These are phyloP conservation scores for Gasterosteus aculeatus DNA, from an alignment of 2,113 vertebrate species.

Conservation along the genomic window DNA sequence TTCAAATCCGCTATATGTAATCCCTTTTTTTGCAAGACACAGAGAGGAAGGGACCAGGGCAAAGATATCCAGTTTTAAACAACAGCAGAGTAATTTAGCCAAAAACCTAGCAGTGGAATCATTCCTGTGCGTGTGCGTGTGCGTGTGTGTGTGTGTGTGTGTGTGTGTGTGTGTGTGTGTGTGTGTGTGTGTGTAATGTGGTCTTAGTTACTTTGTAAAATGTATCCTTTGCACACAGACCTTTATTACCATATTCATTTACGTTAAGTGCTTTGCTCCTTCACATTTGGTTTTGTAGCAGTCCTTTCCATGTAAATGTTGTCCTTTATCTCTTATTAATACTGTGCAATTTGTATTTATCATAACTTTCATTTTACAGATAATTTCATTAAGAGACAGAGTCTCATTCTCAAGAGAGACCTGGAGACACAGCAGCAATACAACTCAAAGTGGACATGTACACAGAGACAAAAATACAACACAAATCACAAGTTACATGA, in stretches of 20 bases:
- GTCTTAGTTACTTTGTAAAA: slow-evolving; percentile 31
- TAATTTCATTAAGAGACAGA: not conserved
- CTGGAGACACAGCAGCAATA: not conserved
- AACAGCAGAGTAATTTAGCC: slow-evolving; percentile 58
- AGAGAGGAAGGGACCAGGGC: slow-evolving; percentile 44
- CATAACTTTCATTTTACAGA: not conserved
- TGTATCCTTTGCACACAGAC: slow-evolving; percentile 17
- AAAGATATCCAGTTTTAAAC: slow-evolving; percentile 51
- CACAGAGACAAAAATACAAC: not conserved
- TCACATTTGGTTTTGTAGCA: slow-evolving; percentile 2
- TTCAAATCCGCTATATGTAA: slow-evolving; percentile 66
- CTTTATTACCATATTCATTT: slow-evolving; percentile 13
- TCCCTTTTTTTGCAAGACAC: slow-evolving; percentile 66
- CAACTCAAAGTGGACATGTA: not conserved
- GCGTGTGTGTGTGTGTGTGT: not conserved
- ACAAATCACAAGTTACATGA: not conserved
- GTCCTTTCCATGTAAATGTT: not conserved
- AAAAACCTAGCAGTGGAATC: slow-evolving; percentile 31
- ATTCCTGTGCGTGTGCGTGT: slow-evolving; percentile 3
- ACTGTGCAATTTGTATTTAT: not conserved
- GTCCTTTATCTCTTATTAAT: slow-evolving; percentile 3
- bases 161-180: not conserved
- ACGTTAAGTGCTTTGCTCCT: not conserved
- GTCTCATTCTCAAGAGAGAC: not conserved
- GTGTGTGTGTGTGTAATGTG: slow-evolving; percentile 21